These are phyloP conservation scores for Neostethus bicornis DNA, from an alignment of 2,797 vertebrate genomes.

Conservation along the genomic window DNA sequence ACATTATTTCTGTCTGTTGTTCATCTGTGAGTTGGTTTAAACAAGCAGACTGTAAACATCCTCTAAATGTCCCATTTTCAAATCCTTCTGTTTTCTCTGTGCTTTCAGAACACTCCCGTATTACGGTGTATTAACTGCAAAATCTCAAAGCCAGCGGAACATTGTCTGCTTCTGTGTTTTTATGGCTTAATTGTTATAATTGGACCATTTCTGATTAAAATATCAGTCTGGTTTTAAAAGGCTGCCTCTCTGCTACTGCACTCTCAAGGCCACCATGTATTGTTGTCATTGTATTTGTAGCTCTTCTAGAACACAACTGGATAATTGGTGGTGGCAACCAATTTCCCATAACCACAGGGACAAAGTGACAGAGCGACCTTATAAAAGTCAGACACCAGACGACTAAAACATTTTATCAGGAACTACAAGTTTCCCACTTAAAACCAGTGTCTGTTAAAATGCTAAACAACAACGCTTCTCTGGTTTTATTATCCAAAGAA, in stretches of 20 bases:
- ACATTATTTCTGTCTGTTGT: not conserved
- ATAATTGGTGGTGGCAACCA: conserved; percentile 47
- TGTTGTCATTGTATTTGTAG: conserved; percentile 13
- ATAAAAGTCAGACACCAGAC: conserved; percentile 59
- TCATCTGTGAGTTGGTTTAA: conserved; percentile 4
- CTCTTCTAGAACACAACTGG: conserved; percentile 29
- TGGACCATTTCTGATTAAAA: conserved; percentile 52
- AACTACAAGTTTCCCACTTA: conserved; percentile 20
- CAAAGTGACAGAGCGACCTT: conserved; percentile 46
- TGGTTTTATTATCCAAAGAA: conserved; percentile 12
- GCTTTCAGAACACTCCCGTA: conserved; percentile 8
- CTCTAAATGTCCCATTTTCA: not conserved
- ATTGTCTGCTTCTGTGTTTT: conserved; percentile 43
- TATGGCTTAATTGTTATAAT: conserved; percentile 47
- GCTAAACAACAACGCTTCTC: not conserved
- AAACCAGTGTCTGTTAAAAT: conserved; percentile 15
- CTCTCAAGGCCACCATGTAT: conserved; percentile 40
- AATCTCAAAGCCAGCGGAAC: conserved; percentile 8
- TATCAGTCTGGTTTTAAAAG: conserved; percentile 31
- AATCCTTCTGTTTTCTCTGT: not conserved
- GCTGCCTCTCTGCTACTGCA: conserved; percentile 25
- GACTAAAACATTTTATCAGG: conserved; percentile 41
- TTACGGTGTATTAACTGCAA: conserved; percentile 20
- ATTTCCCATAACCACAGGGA: conserved; percentile 52
- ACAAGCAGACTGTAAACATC: not conserved